A percentile compares a stretch with the other conserved stretches of the same genome.
These are phyloP conservation scores for Scolopax rusticola DNA, from an alignment of 2,797 vertebrate species.

Conservation along the genomic window DNA sequence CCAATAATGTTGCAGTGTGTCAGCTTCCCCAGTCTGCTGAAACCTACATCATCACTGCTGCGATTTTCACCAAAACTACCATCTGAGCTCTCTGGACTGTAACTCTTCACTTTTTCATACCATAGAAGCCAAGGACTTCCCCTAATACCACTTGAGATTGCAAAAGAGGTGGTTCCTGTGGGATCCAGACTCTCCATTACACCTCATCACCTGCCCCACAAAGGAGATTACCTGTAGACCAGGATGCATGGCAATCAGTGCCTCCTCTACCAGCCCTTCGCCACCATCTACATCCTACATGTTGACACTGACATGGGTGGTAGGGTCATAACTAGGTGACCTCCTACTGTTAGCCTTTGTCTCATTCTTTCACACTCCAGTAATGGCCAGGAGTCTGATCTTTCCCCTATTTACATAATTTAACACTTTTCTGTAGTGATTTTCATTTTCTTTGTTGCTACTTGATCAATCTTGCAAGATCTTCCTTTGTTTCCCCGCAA, in stretches of 20 bases:
- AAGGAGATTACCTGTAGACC: not conserved
- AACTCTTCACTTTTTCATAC: not conserved
- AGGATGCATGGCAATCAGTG: not conserved
- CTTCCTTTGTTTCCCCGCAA: not conserved
- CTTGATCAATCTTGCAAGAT: not conserved
- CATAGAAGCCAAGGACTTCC: not conserved
- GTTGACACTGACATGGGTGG: not conserved
- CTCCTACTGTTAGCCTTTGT: not conserved
- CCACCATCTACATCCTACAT: not conserved
- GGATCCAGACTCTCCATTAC: not conserved
- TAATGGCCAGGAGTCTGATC: not conserved
- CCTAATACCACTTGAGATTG: accelerated
- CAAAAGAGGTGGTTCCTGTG: not conserved
- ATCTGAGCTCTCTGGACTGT: not conserved
- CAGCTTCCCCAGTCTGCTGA: not conserved
- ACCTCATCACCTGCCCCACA: not conserved
- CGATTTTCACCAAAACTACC: not conserved
- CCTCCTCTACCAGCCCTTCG: not conserved
- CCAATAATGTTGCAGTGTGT: not conserved
- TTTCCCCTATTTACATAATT: not conserved
- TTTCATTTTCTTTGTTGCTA: not conserved
- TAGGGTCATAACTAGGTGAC: not conserved
- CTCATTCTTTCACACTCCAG: not conserved
- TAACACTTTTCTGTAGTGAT: not conserved
- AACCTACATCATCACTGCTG: not conserved